phyloP scores from a whole-genome alignment of 2,113 vertebrate species.

The Petromus typicus region DNA sequence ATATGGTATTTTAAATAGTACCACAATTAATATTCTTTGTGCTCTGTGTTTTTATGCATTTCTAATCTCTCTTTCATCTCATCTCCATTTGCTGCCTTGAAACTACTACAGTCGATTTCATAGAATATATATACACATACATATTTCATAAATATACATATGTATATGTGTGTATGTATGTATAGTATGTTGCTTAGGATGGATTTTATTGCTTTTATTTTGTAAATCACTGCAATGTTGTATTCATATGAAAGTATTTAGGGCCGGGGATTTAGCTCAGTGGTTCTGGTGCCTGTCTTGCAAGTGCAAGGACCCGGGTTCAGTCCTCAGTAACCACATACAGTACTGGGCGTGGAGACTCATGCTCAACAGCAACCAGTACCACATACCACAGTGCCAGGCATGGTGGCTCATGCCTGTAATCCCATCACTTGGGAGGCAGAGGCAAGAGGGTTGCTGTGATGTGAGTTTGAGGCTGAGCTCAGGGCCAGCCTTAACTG shows the following conservation, averaged over 20 bases:
- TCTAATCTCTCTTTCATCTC: slow-evolving; percentile 82
- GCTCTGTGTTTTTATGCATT: slow-evolving; percentile 71
- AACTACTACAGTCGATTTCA: slow-evolving; percentile 74
- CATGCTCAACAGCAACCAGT: no score
- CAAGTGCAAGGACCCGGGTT: no score
- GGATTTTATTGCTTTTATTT: slow-evolving; percentile 75
- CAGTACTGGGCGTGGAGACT: no score
- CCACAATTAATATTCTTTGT: slow-evolving; percentile 83
- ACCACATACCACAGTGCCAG: no score
- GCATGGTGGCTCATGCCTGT: no score
- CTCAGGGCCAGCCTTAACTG: no score
- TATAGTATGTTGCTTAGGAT: slow-evolving; percentile 57
- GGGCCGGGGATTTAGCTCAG: no score
- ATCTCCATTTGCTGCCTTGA: slow-evolving; percentile 77
- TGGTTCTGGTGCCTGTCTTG: no score
- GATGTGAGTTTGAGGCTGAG: no score
- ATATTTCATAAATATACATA: not conserved
- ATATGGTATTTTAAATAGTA: slow-evolving; percentile 82
- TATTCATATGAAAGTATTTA: slow-evolving; percentile 76
- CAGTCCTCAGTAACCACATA: no score
- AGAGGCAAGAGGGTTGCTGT: no score
- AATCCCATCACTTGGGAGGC: no score
- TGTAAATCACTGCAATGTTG: slow-evolving; percentile 86
- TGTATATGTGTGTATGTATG: not conserved
- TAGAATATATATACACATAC: not conserved